Evolutionary conservation across 1,140 invertebrate species (phyloP).

Genomic region (Lordiphosa stackelbergi): DNA sequence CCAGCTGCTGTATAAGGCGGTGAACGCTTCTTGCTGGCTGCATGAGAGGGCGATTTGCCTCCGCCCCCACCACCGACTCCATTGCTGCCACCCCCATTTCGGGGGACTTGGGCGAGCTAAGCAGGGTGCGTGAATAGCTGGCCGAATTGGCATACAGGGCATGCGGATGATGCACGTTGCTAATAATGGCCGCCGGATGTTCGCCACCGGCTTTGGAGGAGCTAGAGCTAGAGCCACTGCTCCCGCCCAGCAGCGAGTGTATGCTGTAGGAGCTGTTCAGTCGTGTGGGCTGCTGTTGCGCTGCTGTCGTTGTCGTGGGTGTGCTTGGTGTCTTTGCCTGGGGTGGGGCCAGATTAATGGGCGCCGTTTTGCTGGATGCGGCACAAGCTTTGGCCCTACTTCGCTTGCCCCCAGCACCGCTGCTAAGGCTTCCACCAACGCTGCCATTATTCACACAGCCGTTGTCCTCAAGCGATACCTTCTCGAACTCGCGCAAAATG

Average conservation of each 20-base stretch:
- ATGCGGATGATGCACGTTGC: constrained; percentile 56
- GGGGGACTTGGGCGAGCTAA: constrained; percentile 66
- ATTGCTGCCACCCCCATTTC: constrained; percentile 54
- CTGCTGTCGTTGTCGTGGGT: constrained; percentile 33
- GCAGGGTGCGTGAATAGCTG: constrained; percentile 46
- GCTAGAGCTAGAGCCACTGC: constrained; percentile 60
- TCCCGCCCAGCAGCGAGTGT: constrained; percentile 84
- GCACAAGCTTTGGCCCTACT: constrained; percentile 77
- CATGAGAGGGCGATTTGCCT: constrained; percentile 67
- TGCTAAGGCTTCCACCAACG: constrained; percentile 49
- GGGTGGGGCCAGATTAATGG: constrained; percentile 50
- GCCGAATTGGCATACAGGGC: constrained; percentile 38
- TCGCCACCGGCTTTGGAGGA: constrained; percentile 43
- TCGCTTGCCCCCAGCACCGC: constrained; percentile 76
- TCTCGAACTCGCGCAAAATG: constrained; percentile 85
- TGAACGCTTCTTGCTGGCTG: constrained; percentile 61
- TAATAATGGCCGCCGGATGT: constrained; percentile 61
- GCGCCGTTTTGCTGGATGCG: constrained; percentile 30
- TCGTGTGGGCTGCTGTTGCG: constrained; percentile 54
- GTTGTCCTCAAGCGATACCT: constrained; percentile 83
- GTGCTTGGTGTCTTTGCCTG: constrained; percentile 38
- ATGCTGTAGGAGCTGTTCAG: constrained; percentile 85
- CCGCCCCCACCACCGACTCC: constrained; percentile 23
- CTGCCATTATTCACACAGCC: constrained; percentile 49
- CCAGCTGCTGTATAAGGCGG: constrained; percentile 57